Conservation (phyloP, 2,888 invertebrate species). For the Sclerodermus sp. region DNA sequence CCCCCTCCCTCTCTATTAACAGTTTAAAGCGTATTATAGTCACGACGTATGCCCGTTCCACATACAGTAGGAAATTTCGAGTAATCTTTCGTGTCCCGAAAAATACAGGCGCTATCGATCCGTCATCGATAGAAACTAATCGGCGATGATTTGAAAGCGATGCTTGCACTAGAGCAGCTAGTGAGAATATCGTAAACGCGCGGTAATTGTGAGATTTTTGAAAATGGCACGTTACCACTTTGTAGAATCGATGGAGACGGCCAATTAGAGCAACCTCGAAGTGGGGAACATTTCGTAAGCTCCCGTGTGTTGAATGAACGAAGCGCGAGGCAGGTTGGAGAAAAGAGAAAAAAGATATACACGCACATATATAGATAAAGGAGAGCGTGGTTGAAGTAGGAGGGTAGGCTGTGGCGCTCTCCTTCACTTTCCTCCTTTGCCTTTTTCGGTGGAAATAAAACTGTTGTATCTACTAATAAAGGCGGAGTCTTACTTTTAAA, state of each 20-base stretch:
- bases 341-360: conserved; percentile 11
- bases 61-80: no score
- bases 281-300: conserved; percentile 4
- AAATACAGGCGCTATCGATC: no score
- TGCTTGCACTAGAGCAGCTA: no score
- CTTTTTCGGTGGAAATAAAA: conserved; percentile 44
- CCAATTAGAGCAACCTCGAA: conserved; percentile 24
- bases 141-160: no score
- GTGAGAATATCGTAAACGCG: no score
- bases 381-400: conserved; percentile 1
- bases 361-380: background rate
- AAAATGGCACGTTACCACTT: conserved; percentile 11
- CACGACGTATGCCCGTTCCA: conserved; percentile 21
- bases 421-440: conserved; percentile 18
- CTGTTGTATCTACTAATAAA: conserved; percentile 54
- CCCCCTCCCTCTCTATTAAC: conserved; percentile 43
- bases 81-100: no score
- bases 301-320: background rate
- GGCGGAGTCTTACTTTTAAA: conserved; percentile 53
- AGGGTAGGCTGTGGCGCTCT: background rate
- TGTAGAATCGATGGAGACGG: conserved; percentile 10
- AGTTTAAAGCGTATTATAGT: conserved; percentile 48
- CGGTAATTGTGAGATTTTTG: conserved; percentile 4
- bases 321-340: conserved; percentile 5
- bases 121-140: no score